These are phyloP conservation scores for Zhuqinia jingwanae DNA, from an alignment of 2,888 invertebrate species.

Conservation along the genomic window DNA sequence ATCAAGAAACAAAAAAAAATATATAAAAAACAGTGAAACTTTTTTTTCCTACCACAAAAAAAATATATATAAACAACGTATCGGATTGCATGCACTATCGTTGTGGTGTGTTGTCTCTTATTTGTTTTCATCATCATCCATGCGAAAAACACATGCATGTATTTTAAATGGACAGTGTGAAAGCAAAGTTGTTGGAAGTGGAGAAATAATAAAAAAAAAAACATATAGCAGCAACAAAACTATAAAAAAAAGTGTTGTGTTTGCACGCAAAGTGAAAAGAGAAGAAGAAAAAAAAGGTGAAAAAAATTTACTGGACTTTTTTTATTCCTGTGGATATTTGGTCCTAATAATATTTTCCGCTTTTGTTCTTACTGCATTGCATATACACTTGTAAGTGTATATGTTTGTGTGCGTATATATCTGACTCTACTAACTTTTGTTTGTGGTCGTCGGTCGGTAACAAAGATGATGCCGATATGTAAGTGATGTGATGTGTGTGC, in stretches of 20 bases:
- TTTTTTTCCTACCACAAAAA: too few species aligned
- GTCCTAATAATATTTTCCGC: too few species aligned
- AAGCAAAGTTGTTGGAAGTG: conserved; percentile 25
- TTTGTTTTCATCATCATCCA: too few species aligned
- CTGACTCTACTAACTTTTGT: background rate
- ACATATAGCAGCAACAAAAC: conserved; percentile 29
- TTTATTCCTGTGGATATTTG: background rate
- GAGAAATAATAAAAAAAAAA: conserved; percentile 53
- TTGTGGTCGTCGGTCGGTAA: background rate
- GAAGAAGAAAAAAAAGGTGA: conserved; percentile 11
- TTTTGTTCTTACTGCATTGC: too few species aligned
- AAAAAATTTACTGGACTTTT: conserved; percentile 49
- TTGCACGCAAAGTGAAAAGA: conserved; percentile 58
- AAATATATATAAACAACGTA: background rate
- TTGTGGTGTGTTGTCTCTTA: conserved; percentile 19
- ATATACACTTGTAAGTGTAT: too few species aligned
- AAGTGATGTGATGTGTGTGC: too few species aligned
- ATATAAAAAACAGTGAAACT: background rate
- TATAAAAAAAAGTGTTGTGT: conserved; percentile 55
- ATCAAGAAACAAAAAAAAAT: too few species aligned
- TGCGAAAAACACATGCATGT: conserved; percentile 10
- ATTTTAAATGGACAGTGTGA: conserved; percentile 33
- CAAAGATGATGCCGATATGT: too few species aligned
- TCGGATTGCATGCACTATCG: background rate
- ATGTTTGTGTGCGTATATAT: background rate